Conservation (phyloP, 1,140 invertebrate genomes). For the Drosophila triauraria region DNA sequence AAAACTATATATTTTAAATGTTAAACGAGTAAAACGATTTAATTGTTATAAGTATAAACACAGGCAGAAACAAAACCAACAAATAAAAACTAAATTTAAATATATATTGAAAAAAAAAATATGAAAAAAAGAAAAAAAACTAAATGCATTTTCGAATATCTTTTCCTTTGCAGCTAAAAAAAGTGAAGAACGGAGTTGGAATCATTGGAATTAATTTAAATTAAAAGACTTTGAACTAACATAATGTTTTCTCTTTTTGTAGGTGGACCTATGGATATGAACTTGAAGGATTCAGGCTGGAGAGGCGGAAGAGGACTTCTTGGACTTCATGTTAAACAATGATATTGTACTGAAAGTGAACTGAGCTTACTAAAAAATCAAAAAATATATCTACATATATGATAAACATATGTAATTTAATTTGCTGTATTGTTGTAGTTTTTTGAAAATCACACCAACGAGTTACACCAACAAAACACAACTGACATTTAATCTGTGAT, state of each 20-base stretch:
- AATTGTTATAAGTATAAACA: conserved; percentile 73
- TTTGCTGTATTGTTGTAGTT: conserved; percentile 80
- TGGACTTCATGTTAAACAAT: conserved; percentile 31
- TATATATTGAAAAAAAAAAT: conserved; percentile 65
- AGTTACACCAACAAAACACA: conserved; percentile 29
- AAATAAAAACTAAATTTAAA: conserved; percentile 74
- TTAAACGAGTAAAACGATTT: conserved; percentile 76
- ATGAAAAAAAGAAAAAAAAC: conserved; percentile 34
- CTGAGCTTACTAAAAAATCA: conserved; percentile 12
- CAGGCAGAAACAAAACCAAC: conserved; percentile 53
- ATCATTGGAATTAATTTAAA: not conserved
- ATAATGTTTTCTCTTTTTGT: conserved; percentile 71
- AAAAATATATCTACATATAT: conserved; percentile 61
- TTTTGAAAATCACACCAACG: conserved; percentile 48
- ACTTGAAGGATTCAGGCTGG: not conserved
- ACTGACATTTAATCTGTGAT: conserved; percentile 31
- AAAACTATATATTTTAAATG: conserved; percentile 76
- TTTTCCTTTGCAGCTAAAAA: conserved; percentile 29
- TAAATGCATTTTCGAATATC: conserved; percentile 24
- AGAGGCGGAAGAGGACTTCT: not conserved
- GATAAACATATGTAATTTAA: conserved; percentile 72
- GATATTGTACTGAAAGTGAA: conserved; percentile 64
- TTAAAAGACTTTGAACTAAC: conserved; percentile 55
- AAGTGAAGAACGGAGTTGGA: not conserved
- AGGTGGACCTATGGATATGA: conserved; percentile 33